Percentiles rank a stretch among this genome's conserved stretches.
phyloP scores from a whole-genome alignment of 2,888 invertebrate species.

The Nymphalis polychloros region DNA sequence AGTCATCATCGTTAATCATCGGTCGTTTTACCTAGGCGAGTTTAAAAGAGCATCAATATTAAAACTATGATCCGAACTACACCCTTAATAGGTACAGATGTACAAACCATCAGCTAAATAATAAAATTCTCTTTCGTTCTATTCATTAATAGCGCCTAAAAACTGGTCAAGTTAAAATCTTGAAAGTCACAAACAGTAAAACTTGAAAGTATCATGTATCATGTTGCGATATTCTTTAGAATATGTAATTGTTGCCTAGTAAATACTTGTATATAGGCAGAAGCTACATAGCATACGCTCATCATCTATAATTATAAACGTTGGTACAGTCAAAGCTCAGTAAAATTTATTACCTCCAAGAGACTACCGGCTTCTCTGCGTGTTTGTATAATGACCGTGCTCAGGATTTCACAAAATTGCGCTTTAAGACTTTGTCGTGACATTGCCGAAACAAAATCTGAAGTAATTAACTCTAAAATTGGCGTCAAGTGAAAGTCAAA shows the following conservation, averaged over 20 bases:
- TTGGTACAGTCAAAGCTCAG: constrained; percentile 44
- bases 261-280: background rate
- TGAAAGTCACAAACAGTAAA: too few species aligned
- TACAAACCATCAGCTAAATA: too few species aligned
- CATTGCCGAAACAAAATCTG: background rate
- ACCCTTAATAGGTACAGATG: too few species aligned
- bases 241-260: constrained; percentile 1
- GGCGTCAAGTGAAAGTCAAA: background rate
- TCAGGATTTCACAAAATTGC: constrained; percentile 11
- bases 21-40: constrained; percentile 31
- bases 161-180: background rate
- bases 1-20: constrained; percentile 46
- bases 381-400: constrained; percentile 33
- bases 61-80: too few species aligned
- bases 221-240: background rate
- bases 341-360: constrained; percentile 41
- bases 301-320: constrained; percentile 24
- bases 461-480: background rate
- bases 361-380: constrained; percentile 34
- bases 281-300: constrained; percentile 7
- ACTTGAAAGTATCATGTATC: too few species aligned
- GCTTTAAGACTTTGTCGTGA: constrained; percentile 7
- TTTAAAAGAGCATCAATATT: constrained; percentile 7
- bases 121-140: too few species aligned
- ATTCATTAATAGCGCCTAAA: too few species aligned